Base-by-base conservation (phyloP, 2,797 vertebrate species). In the Mus spretus region DNA sequence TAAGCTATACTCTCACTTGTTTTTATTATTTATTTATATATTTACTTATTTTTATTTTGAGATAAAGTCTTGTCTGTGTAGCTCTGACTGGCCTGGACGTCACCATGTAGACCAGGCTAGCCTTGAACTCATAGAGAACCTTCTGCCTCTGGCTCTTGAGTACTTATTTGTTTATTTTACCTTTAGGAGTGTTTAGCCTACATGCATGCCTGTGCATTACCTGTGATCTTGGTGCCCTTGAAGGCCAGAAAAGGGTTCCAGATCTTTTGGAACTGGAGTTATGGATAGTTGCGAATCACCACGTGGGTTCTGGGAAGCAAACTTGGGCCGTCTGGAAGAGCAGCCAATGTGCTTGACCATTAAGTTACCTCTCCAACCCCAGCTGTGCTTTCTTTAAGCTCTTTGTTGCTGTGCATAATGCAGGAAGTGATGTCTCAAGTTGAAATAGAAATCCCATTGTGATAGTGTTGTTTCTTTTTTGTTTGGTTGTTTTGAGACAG, bases 401-500 rank as follows among this genome's bases (percentile, higher is more conserved):
- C 44, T 93, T 86, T 47, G 37, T 70, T 93, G 20, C 8, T 84
- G 12, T 44, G 94, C 84, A 93, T 9, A 82, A 74, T 67, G 19
- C 3, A 90, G 75, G 65, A 93, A 94, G 67, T 82, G 77, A 47
- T 84, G 12, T 94, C 37, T 34, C 53, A 94, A 37, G 22, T 63
- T 96, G 92, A 88, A 85, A 50, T 50, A 53, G 70, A 84, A 96
- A 74, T 63, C 72, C 34, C 84, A 70, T 70, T 78, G 63, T 67
- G 81, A 40, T 75, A 85, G 65, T 40, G 50, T 70, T 26, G 22
- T 8, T 26, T 61, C 20, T 7, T 59, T 59, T 61, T 24, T 24
- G 22, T 61, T 61, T 26, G 8, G 24, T 61, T 24, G 9, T 61
- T 26, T 26, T 26, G 59, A 61, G 22, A 61, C 59, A 26, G 59